phyloP scores from a whole-genome alignment of 2,113 vertebrate genomes.

The Anarhynchus alexandrinus region DNA sequence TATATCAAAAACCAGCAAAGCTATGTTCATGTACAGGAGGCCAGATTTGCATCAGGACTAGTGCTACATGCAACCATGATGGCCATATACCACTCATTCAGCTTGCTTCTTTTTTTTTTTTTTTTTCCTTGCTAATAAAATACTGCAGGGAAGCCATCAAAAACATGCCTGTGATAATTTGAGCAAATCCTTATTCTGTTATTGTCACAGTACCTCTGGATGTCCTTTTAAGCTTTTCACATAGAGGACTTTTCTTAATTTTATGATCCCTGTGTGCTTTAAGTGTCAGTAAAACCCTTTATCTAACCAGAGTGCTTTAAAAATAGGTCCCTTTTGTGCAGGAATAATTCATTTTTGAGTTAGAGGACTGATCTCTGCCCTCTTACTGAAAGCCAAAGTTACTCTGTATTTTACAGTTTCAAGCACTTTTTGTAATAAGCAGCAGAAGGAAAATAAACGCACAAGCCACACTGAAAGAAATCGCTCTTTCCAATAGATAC shows the following conservation, averaged over 20 bases:
- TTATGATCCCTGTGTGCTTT: neutral
- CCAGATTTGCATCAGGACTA: neutral
- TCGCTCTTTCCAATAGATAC: neutral
- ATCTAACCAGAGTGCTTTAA: neutral
- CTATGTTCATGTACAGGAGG: neutral
- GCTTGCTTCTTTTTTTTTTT: neutral
- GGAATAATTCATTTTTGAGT: neutral
- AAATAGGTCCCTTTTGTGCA: neutral
- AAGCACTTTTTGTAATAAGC: neutral
- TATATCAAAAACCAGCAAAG: neutral
- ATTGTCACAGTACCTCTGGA: neutral
- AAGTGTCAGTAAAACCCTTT: neutral
- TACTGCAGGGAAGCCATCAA: neutral
- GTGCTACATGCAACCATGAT: neutral
- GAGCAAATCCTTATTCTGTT: neutral
- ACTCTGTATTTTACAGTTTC: neutral
- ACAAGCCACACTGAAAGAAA: neutral
- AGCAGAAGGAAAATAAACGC: neutral
- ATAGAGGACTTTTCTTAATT: neutral
- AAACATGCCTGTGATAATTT: neutral
- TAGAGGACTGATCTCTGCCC: neutral
- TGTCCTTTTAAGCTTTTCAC: neutral
- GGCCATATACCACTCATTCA: neutral
- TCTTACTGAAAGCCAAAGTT: neutral
- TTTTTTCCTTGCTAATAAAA: neutral